A percentile compares a stretch with the other conserved stretches of the same genome.
Conservation (phyloP, 2,797 vertebrate species). For the Sparidentex hasta region DNA sequence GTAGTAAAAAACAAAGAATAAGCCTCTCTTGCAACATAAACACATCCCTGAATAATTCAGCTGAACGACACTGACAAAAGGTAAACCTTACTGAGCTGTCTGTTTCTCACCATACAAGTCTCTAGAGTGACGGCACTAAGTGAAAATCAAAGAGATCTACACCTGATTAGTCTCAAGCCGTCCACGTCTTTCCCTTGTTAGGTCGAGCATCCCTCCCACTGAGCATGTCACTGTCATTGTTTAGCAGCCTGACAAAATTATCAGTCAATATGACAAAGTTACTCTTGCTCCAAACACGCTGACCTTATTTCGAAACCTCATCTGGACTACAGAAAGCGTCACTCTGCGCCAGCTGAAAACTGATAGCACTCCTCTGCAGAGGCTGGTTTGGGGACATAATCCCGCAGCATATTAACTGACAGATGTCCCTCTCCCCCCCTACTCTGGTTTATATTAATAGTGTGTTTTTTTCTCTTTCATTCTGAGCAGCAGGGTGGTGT, state of each 20-base stretch:
- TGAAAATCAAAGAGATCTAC: slow-evolving; percentile 37
- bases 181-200: slow-evolving; percentile 16
- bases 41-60: background rate
- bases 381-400: slow-evolving; percentile 42
- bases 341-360: slow-evolving; percentile 6
- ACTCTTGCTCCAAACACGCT: slow-evolving; percentile 14
- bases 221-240: background rate
- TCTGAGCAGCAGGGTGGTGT: slow-evolving; percentile 14
- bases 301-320: slow-evolving; percentile 9
- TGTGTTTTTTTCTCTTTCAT: background rate
- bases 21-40: background rate
- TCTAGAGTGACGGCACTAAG: background rate
- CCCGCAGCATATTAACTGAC: slow-evolving; percentile 59
- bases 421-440: slow-evolving; percentile 54
- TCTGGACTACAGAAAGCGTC: slow-evolving; percentile 11
- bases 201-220: slow-evolving; percentile 3
- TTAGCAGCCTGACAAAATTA: slow-evolving; percentile 20
- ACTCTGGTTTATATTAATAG: slow-evolving; percentile 29
- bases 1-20: background rate
- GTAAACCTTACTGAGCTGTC: slow-evolving; percentile 9
- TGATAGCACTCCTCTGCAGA: background rate
- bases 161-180: slow-evolving; percentile 44
- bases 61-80: slow-evolving; percentile 7
- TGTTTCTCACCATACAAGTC: background rate
- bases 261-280: slow-evolving; percentile 6